Conservation (phyloP, 2,113 vertebrate species). For the Lipotes vexillifer region DNA sequence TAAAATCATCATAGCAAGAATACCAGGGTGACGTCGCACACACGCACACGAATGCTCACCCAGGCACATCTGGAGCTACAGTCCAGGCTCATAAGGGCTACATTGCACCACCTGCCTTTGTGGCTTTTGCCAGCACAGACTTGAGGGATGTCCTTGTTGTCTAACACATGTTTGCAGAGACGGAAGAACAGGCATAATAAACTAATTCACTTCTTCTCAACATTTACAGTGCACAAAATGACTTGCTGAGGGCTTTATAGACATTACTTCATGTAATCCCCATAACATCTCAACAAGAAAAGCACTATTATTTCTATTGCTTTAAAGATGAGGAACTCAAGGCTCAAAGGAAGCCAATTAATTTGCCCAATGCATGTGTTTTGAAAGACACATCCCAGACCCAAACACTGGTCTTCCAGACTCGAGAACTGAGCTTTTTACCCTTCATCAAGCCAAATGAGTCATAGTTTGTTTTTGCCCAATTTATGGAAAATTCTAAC, state of each 20-base stretch:
- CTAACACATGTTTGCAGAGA: neutral
- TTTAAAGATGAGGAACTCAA: neutral
- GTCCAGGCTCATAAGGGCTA: accelerated
- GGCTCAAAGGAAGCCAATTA: neutral
- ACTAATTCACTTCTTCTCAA: accelerated
- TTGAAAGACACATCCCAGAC: neutral
- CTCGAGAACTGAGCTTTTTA: neutral
- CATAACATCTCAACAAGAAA: neutral
- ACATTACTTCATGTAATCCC: too few species aligned
- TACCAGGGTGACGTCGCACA: accelerated
- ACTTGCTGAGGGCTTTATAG: neutral
- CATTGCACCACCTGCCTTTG: accelerated
- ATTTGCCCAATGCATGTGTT: neutral
- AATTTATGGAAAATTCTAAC: neutral
- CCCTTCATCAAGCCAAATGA: neutral
- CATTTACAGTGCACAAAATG: accelerated
- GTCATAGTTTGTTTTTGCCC: neutral
- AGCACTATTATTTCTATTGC: too few species aligned
- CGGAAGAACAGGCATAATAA: neutral
- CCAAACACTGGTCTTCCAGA: neutral
- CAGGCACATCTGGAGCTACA: accelerated
- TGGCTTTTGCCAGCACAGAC: neutral
- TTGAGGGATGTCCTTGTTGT: accelerated
- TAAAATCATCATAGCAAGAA: neutral
- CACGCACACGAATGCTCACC: accelerated